A percentile compares a stretch with the other conserved stretches of the same genome.
phyloP scores from a whole-genome alignment of 2,113 vertebrate species.

The Illadopsis cleaveri region DNA sequence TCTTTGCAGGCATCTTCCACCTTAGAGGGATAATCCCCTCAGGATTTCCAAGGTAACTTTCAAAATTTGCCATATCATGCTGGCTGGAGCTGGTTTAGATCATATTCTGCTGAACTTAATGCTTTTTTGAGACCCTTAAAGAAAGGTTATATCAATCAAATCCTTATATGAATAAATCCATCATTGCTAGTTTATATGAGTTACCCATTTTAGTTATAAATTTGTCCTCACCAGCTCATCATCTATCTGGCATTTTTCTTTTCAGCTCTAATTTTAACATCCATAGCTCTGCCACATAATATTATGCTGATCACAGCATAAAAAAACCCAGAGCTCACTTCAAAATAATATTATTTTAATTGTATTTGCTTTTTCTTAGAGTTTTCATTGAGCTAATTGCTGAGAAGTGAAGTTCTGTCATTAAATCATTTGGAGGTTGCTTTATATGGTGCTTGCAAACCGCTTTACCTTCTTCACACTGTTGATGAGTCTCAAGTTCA shows the following conservation, averaged over 20 bases:
- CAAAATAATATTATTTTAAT: not conserved
- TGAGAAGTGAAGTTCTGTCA: not conserved
- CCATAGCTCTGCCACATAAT: not conserved
- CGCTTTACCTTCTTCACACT: not conserved
- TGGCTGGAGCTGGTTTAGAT: not conserved
- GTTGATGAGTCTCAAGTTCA: not conserved
- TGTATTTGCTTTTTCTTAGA: not conserved
- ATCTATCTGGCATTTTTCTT: slow-evolving; percentile 21
- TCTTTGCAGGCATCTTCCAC: slow-evolving; percentile 25
- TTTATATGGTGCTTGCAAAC: not conserved
- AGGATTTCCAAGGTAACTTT: slow-evolving; percentile 17
- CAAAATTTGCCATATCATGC: slow-evolving; percentile 11
- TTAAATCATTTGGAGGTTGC: not conserved
- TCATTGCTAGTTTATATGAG: slow-evolving; percentile 8
- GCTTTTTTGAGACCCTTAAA: slow-evolving; percentile 27
- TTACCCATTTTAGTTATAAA: slow-evolving; percentile 31
- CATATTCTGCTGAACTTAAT: slow-evolving; percentile 14
- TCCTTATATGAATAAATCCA: not conserved
- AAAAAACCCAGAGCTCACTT: not conserved
- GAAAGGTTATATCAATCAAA: not conserved
- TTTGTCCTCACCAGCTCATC: not conserved
- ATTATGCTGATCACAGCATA: not conserved
- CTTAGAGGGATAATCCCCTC: slow-evolving; percentile 17
- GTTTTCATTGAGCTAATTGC: not conserved
- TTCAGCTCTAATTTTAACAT: slow-evolving; percentile 33